Evolutionary conservation across 2,113 vertebrate genomes (phyloP).

Genomic region (Paedocypris sp.): DNA sequence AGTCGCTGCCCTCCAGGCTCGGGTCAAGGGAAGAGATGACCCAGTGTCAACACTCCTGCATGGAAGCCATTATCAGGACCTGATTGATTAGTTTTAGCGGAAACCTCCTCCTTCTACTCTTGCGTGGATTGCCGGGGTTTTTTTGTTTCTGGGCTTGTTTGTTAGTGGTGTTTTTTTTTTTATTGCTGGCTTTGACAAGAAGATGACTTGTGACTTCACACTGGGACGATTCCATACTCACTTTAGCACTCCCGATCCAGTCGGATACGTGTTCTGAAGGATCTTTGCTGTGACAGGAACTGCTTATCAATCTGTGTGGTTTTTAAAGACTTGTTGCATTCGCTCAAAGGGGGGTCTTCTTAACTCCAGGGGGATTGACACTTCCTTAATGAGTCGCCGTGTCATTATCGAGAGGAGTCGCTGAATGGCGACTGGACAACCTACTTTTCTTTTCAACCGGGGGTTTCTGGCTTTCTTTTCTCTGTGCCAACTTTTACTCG

Average conservation of each 20-base stretch:
- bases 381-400: slow-evolving; percentile 36
- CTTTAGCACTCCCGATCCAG: too few species aligned
- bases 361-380: slow-evolving; percentile 21
- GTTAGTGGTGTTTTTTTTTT: neutral
- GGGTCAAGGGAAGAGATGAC: slow-evolving; percentile 69
- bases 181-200: too few species aligned
- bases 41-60: slow-evolving; percentile 65
- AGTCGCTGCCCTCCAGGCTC: slow-evolving; percentile 46
- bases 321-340: slow-evolving; percentile 25
- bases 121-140: slow-evolving; percentile 40
- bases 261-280: too few species aligned
- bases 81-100: slow-evolving; percentile 73
- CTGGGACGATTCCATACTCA: too few species aligned
- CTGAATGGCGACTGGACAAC: slow-evolving; percentile 21
- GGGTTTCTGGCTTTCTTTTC: slow-evolving; percentile 18
- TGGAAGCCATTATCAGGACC: slow-evolving; percentile 66
- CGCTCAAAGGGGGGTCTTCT: slow-evolving; percentile 21
- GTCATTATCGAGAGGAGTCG: slow-evolving; percentile 37
- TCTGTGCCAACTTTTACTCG: neutral
- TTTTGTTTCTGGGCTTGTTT: slow-evolving; percentile 45
- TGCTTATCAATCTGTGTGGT: neutral
- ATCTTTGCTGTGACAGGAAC: slow-evolving; percentile 4
- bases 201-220: too few species aligned
- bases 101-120: slow-evolving; percentile 53
- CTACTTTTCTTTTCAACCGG: slow-evolving; percentile 7